Evolutionary conservation across 1,140 invertebrate species (phyloP).

Genomic region (Wasmannia auropunctata): DNA sequence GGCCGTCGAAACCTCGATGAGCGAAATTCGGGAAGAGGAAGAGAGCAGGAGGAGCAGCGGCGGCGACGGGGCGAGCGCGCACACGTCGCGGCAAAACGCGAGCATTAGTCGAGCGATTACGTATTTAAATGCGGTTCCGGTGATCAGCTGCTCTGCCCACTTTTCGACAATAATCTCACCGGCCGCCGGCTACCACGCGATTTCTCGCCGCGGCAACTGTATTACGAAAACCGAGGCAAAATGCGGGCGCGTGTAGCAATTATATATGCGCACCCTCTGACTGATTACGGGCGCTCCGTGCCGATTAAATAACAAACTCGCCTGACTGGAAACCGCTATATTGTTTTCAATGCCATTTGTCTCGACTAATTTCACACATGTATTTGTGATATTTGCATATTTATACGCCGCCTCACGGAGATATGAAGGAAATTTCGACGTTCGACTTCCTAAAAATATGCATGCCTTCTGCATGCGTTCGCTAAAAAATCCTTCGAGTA

Average conservation of each 20-base stretch:
- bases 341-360: not conserved
- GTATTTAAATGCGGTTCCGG: slow-evolving; percentile 80
- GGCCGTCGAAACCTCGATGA: slow-evolving; percentile 39
- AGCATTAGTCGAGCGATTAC: slow-evolving; percentile 73
- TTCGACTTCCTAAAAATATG: not conserved
- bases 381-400: not conserved
- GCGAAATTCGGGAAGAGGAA: slow-evolving; percentile 20
- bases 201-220: slow-evolving; percentile 1
- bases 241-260: slow-evolving; percentile 18
- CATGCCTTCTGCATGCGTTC: not conserved
- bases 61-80: not conserved
- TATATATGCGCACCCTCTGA: slow-evolving; percentile 13
- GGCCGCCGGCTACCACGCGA: slow-evolving; percentile 69
- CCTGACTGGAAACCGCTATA: not conserved
- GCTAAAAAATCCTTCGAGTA: not conserved
- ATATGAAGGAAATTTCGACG: not conserved
- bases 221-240: slow-evolving; percentile 36
- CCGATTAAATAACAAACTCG: slow-evolving; percentile 11
- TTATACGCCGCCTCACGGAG: not conserved
- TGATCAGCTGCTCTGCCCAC: slow-evolving; percentile 77
- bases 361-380: not conserved
- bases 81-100: slow-evolving; percentile 57
- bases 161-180: slow-evolving; percentile 70
- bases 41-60: not conserved
- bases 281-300: not conserved